Evolutionary conservation across 2,797 vertebrate species (phyloP).

Genomic region (Pyrocephalus nanus): DNA sequence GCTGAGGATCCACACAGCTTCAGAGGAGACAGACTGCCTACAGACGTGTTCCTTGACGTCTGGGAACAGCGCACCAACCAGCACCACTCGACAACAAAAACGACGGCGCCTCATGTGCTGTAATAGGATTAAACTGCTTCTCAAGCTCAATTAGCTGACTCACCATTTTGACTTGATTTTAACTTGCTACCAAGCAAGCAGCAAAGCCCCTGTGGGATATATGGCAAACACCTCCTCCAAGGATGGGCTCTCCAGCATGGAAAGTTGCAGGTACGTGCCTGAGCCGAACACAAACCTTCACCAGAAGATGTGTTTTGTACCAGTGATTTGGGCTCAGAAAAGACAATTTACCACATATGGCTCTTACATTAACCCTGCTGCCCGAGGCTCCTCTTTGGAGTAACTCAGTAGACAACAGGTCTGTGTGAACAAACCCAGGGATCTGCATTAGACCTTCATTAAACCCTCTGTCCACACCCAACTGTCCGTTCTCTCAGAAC

Average conservation of each 20-base stretch:
- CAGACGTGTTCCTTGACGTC: not conserved
- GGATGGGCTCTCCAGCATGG: not conserved
- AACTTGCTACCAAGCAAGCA: slow-evolving; percentile 1
- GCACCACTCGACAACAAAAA: not conserved
- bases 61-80: not conserved
- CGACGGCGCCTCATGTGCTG: not conserved
- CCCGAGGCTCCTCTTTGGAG: not conserved
- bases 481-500: not conserved
- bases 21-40: not conserved
- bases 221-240: not conserved
- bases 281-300: not conserved
- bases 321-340: not conserved
- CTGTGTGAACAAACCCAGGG: not conserved
- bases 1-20: not conserved
- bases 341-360: not conserved
- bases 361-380: not conserved
- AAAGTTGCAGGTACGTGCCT: fast-evolving
- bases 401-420: not conserved
- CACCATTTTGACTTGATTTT: not conserved
- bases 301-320: not conserved
- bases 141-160: slow-evolving; percentile 45
- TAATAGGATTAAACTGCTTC: slow-evolving; percentile 41
- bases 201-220: not conserved
- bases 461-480: not conserved
- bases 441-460: not conserved